Evolutionary conservation across 2,797 vertebrate species (phyloP).

Genomic region (Spatula clypeata): DNA sequence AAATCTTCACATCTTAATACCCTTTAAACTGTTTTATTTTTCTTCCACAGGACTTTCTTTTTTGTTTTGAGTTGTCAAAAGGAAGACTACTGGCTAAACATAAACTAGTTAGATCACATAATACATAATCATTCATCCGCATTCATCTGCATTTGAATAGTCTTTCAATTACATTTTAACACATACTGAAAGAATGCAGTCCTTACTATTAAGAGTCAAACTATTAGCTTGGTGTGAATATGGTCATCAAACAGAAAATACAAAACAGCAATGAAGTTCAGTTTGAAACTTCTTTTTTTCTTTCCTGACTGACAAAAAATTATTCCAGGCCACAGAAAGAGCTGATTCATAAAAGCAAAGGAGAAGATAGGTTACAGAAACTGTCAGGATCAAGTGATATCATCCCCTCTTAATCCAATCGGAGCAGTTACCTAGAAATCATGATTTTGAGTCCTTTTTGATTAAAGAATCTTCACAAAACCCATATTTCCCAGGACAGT

Average conservation of each 20-base stretch:
- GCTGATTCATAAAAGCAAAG: not conserved
- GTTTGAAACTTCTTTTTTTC: not conserved
- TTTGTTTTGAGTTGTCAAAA: constrained; percentile 11
- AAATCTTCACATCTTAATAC: not conserved
- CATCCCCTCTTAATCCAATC: not conserved
- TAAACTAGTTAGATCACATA: constrained; percentile 20
- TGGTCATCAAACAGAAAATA: not conserved
- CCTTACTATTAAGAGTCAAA: not conserved
- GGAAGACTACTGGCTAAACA: constrained; percentile 21
- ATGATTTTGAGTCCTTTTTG: not conserved
- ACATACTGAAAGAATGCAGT: not conserved
- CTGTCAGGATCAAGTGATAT: not conserved
- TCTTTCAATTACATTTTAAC: constrained; percentile 29
- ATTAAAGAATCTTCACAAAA: not conserved
- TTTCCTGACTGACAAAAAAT: not conserved
- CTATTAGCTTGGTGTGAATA: not conserved
- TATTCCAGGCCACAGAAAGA: not conserved
- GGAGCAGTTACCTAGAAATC: not conserved
- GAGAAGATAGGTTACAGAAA: not conserved
- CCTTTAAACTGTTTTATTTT: not conserved
- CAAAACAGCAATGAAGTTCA: not conserved
- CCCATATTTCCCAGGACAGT: not conserved
- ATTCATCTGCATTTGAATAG: constrained; percentile 28
- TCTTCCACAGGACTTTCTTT: not conserved
- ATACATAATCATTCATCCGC: not conserved